A percentile compares a stretch with the other conserved stretches of the same genome.
phyloP scores from a whole-genome alignment of 2,113 vertebrate species.

The Oreocharis arfaki region DNA sequence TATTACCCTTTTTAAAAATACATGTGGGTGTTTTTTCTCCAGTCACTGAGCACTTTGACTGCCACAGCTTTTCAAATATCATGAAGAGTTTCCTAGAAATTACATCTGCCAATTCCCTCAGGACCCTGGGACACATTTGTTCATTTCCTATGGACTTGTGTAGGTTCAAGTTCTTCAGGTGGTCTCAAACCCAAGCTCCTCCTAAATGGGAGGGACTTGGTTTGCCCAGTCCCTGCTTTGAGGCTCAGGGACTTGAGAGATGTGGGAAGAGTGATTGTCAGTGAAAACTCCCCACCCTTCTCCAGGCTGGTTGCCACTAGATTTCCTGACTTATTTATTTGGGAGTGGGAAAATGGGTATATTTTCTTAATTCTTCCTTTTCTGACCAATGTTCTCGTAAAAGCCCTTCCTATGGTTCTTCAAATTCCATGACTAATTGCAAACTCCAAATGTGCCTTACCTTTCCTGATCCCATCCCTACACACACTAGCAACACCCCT shows the following conservation, averaged over 20 bases:
- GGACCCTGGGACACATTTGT: not conserved
- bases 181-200: not conserved
- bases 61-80: not conserved
- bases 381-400: not conserved
- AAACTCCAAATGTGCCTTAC: not conserved
- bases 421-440: not conserved
- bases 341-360: too few species aligned
- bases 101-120: not conserved
- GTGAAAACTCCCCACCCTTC: not conserved
- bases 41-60: not conserved
- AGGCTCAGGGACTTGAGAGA: not conserved
- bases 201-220: rapidly evolving
- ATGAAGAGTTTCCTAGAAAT: not conserved
- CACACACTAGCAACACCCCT: not conserved
- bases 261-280: not conserved
- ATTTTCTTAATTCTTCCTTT: not conserved
- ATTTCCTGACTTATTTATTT: not conserved
- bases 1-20: not conserved
- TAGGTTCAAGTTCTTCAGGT: not conserved
- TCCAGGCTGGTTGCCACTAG: rapidly evolving
- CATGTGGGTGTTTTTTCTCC: not conserved
- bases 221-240: not conserved
- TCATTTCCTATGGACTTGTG: not conserved
- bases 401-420: not conserved
- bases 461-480: not conserved